A percentile compares a stretch with the other conserved stretches of the same genome.
Conservation (phyloP, 2,113 vertebrate species). For the Rallus limicola region DNA sequence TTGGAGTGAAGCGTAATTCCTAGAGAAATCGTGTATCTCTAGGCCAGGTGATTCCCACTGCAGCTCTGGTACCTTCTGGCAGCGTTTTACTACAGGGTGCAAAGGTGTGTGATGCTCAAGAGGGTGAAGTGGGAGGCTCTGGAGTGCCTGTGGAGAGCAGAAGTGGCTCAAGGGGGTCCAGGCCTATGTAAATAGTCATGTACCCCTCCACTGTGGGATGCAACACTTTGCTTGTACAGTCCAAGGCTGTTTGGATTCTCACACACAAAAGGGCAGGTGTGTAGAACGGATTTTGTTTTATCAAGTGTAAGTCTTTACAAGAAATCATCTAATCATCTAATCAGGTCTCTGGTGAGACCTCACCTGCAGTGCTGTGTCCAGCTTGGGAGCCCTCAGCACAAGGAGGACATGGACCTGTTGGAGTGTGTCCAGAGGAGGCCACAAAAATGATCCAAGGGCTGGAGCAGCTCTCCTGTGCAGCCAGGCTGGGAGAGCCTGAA, state of each 20-base stretch:
- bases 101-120: not conserved
- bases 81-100: not conserved
- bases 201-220: not conserved
- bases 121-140: not conserved
- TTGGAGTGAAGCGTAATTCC: not conserved
- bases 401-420: no score
- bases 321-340: not conserved
- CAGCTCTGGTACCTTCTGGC: not conserved
- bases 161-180: not conserved
- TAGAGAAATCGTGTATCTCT: not conserved
- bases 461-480: no score
- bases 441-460: no score
- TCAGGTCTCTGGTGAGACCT: no score
- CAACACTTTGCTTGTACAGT: not conserved
- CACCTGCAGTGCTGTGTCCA: no score
- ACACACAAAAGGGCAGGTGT: not conserved
- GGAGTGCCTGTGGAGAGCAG: not conserved
- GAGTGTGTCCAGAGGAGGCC: no score
- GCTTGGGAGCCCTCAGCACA: no score
- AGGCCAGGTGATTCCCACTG: not conserved
- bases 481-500: no score
- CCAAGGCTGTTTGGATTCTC: not conserved
- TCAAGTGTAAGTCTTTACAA: no score
- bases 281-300: not conserved
- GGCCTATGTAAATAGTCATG: not conserved